These are phyloP conservation scores for Synanthedon formicaeformis DNA, from an alignment of 2,888 invertebrate species.

Conservation along the genomic window DNA sequence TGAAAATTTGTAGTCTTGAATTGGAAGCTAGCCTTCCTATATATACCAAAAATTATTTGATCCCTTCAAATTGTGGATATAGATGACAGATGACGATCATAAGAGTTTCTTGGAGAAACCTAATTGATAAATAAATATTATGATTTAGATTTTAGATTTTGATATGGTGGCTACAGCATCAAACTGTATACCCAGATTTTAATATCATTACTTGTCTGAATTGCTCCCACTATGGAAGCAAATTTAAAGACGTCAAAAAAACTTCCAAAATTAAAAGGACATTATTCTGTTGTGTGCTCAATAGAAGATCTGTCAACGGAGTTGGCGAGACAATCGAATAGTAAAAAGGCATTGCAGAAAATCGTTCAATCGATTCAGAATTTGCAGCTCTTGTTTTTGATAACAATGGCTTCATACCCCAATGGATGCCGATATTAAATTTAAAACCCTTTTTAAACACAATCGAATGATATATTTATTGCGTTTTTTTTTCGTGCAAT, in stretches of 20 bases:
- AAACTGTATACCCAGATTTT: no score
- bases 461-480: conserved; percentile 66
- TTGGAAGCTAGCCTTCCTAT: no score
- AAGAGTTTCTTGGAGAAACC: no score
- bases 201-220: no score
- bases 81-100: no score
- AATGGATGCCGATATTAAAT: conserved; percentile 58
- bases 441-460: conserved; percentile 65
- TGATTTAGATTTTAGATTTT: no score
- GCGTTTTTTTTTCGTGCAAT: conserved; percentile 43
- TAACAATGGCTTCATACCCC: conserved; percentile 31
- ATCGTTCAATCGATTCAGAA: conserved; percentile 28
- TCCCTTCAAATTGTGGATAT: no score
- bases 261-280: conserved; percentile 24
- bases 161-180: no score
- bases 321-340: conserved; percentile 22
- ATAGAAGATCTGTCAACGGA: conserved; percentile 18
- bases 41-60: no score
- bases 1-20: no score
- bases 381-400: conserved; percentile 36
- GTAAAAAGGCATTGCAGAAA: conserved; percentile 20
- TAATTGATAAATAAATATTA: no score
- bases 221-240: no score
- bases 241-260: conserved; percentile 6
- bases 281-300: conserved; percentile 19